Conservation (phyloP, 1,140 invertebrate genomes). For the Lasioglossum baleicum region DNA sequence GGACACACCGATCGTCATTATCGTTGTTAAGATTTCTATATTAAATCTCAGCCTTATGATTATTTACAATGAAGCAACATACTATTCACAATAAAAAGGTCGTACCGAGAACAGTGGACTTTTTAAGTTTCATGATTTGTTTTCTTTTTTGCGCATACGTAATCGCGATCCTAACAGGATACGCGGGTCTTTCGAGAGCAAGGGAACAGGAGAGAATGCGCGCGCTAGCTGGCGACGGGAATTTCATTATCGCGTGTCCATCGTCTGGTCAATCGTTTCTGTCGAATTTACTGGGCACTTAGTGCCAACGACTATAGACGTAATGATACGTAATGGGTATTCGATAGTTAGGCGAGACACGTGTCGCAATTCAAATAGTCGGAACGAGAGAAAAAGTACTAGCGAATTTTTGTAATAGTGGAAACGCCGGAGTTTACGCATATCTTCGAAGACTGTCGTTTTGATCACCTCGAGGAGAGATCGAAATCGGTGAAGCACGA, state of each 20-base stretch:
- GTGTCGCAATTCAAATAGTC: background rate
- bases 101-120: too few species aligned
- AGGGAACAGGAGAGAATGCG: background rate
- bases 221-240: background rate
- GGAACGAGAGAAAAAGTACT: background rate
- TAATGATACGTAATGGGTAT: constrained; percentile 13
- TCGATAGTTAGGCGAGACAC: background rate
- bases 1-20: too few species aligned
- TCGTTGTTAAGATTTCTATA: too few species aligned
- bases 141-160: too few species aligned
- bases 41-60: too few species aligned
- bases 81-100: too few species aligned
- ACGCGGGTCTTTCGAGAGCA: too few species aligned
- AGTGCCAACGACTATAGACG: constrained; percentile 15
- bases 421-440: constrained; percentile 15
- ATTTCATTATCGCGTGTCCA: constrained; percentile 16
- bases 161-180: too few species aligned
- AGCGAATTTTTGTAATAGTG: background rate
- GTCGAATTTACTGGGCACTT: constrained; percentile 25
- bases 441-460: constrained; percentile 25
- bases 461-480: background rate
- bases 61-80: too few species aligned
- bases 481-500: background rate
- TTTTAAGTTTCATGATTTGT: too few species aligned
- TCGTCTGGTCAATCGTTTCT: constrained; percentile 2